These are phyloP conservation scores for Chaetorhynchus papuensis DNA, from an alignment of 2,113 vertebrate genomes.

Conservation along the genomic window DNA sequence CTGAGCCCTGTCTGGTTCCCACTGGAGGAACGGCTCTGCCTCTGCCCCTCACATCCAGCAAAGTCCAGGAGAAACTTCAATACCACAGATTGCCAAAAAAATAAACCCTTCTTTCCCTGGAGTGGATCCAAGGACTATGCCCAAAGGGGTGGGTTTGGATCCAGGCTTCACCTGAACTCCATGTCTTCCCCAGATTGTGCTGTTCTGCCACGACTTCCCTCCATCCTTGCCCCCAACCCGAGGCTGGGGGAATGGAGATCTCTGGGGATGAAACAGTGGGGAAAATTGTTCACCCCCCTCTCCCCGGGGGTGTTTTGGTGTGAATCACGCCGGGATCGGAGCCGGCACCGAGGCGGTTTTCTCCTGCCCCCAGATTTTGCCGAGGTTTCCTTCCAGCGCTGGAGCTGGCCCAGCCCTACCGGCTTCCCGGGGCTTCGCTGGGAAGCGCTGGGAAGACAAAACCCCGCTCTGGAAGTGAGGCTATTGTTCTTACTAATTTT, in stretches of 20 bases:
- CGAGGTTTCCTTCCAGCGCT: not conserved
- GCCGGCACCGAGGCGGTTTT: rapidly evolving
- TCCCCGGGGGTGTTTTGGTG: rapidly evolving
- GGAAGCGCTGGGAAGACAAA: constrained; percentile 47
- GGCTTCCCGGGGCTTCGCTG: constrained; percentile 35
- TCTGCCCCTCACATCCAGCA: not conserved
- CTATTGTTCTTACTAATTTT: constrained; percentile 65
- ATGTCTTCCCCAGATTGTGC: rapidly evolving
- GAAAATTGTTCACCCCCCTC: rapidly evolving
- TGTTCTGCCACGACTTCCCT: not conserved
- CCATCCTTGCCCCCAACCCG: not conserved
- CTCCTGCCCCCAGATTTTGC: not conserved
- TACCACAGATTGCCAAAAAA: not conserved
- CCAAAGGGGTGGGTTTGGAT: not conserved
- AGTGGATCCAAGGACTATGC: not conserved
- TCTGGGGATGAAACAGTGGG: not conserved
- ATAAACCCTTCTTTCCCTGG: not conserved
- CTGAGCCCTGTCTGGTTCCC: not conserved
- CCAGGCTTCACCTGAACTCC: not conserved
- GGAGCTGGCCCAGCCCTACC: constrained; percentile 28
- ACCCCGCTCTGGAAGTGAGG: constrained; percentile 36
- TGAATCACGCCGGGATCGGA: rapidly evolving
- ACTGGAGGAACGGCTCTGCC: not conserved
- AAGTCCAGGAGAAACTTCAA: not conserved
- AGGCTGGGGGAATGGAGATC: not conserved